Evolutionary conservation across 2,113 vertebrate genomes (phyloP), one percentile per base, ranked within the genome.

Genomic region (Peromyscus polionotus): DNA sequence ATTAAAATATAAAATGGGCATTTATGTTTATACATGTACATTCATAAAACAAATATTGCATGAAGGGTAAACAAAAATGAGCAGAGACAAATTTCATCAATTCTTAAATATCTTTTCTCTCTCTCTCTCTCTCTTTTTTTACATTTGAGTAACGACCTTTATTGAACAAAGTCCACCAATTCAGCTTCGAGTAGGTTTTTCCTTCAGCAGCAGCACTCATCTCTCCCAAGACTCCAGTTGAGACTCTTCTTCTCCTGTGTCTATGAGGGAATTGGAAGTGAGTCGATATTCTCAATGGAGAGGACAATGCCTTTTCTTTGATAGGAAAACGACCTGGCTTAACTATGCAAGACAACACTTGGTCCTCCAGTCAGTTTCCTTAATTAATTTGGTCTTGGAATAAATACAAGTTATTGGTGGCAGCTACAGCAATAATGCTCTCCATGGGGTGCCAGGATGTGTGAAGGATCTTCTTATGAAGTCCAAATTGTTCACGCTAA

Each of bases 391-490:
- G 99, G 93, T 99, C 99, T 98, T 99, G 99, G 98, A 99, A 99
- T 98, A 99, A 98, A 98, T 99, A 98, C 98, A 99, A 98, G 92
- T 99, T 99, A 98, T 99, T 99, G 98, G 99, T 99, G 98, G 99
- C 98, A 3, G 99, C 99, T 5, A 98, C 98, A 0, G 99, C 98
- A 19, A 98, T 99, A 87, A 99, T 94, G 95, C 98, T 99, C 81
- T 99, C 98, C 57, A 73, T 31, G 17, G 98, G 99, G 85, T 99
- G 99, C 99, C 99, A 98, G 0, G 99, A 98, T 0, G 98, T 98
- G 80, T 99, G 98, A 0, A 99, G 99, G 13, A 99, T 99, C 98
- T 99, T 99, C 98, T 99, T 99, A 93, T 99, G 98, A 99, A 99
- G 98, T 99, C 99, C 98, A 99, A 98, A 95, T 99, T 99, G 98